Base-by-base conservation (phyloP, 2,113 vertebrate genomes). In the Bambusicola thoracicus region DNA sequence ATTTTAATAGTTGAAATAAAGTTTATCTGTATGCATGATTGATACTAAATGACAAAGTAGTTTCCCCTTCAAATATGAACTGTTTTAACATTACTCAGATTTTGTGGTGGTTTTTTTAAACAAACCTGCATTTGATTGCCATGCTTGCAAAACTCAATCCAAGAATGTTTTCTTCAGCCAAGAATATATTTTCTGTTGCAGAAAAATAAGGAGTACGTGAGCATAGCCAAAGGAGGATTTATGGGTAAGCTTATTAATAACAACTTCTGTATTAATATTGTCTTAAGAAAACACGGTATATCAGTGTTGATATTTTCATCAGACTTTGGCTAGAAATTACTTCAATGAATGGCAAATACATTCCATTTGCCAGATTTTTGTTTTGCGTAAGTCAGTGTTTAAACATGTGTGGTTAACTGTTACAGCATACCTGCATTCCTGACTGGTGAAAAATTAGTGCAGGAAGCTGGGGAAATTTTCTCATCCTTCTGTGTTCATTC, bases 121-220 rank as follows among this genome's bases (percentile, higher is more conserved):
- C 15, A 38, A 76, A 51, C 18, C 11, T 3, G 2, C 21, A 2
- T 87, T 69, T 77, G 49, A 15, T 77, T 90, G 59, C 32, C 1
- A 1, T 74, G n/a, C 21, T 83, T 88, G 30, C 32, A 78, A 74
- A 85, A 73, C 11, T 85, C 18, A 36, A 53, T 73, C 24, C 10
- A 36, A 16, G 48, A 30, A 10, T 75, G 63, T 96, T 73, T 53
- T 36, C 5, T 36, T 87, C 92, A 76, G 97, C 79, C 55, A 55
- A 53, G 77, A 81, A 63, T 85, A 9, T 94, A 36, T 92, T 93
- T 95, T 95, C 66, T 95, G 11, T 98, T 98, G 65, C 98, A 99
- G 99, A 99, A 99, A 99, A 99, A 98, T 96, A 99, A 99, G 98
- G 99, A 99, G 90, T 99, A 99, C 20, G 98, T 99, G 92, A 99